Evolutionary conservation across 2,113 vertebrate species (phyloP).

Genomic region (Syrrhaptes paradoxus): DNA sequence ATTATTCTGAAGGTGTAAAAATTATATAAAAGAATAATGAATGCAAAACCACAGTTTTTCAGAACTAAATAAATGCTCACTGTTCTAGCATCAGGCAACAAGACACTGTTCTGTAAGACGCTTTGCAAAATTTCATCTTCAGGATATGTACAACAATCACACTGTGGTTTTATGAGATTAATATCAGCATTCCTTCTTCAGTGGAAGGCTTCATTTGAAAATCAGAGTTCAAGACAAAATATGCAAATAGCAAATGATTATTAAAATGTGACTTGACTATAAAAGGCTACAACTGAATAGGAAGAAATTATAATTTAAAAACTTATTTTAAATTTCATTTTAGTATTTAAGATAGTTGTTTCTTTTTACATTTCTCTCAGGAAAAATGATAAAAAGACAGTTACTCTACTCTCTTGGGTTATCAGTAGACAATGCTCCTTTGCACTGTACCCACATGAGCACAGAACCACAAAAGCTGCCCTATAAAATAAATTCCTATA

Average conservation of each 20-base stretch:
- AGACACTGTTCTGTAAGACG: neutral
- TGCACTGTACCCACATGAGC: neutral
- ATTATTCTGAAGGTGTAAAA: conserved; percentile 9
- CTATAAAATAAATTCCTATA: neutral
- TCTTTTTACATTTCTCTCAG: neutral
- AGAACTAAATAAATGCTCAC: neutral
- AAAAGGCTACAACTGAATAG: neutral
- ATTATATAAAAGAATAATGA: conserved; percentile 14
- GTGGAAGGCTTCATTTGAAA: neutral
- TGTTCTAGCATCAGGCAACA: neutral
- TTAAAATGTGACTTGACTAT: neutral
- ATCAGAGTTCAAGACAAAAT: neutral
- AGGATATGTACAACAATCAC: neutral
- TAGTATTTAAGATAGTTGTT: neutral
- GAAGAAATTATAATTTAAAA: neutral
- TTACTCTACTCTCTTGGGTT: neutral
- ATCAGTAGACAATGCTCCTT: neutral
- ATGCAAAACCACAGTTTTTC: neutral
- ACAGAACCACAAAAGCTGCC: neutral
- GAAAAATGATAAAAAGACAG: neutral
- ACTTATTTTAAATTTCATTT: neutral
- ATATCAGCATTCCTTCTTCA: neutral
- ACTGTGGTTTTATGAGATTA: neutral
- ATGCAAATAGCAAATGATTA: neutral
- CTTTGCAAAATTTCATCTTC: neutral